phyloP scores from a whole-genome alignment of 1,140 invertebrate genomes.

The Drosophila virilis region DNA sequence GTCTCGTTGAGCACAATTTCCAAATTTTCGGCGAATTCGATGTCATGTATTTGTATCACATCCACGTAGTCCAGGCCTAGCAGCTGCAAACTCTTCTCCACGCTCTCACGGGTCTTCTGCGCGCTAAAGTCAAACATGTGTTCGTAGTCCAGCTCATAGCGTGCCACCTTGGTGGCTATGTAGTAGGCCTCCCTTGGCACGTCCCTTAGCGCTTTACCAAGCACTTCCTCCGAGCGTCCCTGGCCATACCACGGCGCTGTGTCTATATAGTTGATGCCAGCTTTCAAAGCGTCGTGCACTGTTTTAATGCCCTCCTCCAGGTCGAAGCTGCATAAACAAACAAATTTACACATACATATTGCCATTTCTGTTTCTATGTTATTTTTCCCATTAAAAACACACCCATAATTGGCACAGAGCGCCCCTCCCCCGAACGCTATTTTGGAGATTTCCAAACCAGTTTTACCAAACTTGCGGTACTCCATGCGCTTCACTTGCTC shows the following conservation, averaged over 20 bases:
- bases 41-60: constrained; percentile 95
- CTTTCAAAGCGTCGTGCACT: constrained; percentile 89
- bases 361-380: background rate
- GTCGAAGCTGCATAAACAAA: constrained; percentile 84
- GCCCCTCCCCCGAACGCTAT: constrained; percentile 85
- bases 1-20: constrained; percentile 94
- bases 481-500: constrained; percentile 85
- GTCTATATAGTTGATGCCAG: constrained; percentile 97
- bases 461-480: constrained; percentile 86
- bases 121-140: constrained; percentile 95
- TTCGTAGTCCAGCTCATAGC: constrained; percentile 90
- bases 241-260: constrained; percentile 96
- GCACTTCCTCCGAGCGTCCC: constrained; percentile 90
- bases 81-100: constrained; percentile 91
- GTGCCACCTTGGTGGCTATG: constrained; percentile 95
- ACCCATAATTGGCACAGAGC: constrained; percentile 64
- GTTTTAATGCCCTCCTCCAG: constrained; percentile 88
- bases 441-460: constrained; percentile 86
- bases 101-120: constrained; percentile 89
- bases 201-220: constrained; percentile 92
- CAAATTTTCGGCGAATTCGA: constrained; percentile 93
- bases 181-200: constrained; percentile 94
- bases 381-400: constrained; percentile 10
- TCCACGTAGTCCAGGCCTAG: constrained; percentile 94
- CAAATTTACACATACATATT: too few relatives aligned